Base-by-base conservation (phyloP, 2,113 vertebrate species). In the Semicossyphus pulcher region DNA sequence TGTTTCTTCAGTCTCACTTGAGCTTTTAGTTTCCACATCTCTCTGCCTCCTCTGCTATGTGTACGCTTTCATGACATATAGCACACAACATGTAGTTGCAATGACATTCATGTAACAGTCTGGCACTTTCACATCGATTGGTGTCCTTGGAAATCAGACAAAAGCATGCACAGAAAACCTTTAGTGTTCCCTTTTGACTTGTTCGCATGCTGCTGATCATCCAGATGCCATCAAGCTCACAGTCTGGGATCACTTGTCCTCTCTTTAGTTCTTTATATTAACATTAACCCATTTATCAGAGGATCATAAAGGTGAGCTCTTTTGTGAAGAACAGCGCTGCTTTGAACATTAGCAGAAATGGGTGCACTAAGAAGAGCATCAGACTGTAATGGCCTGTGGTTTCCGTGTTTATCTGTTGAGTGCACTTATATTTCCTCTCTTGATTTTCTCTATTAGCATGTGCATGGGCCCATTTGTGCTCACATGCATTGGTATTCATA, bases 401-500 rank as follows among this genome's bases (percentile, higher is more conserved):
- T 54, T 9, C 44, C 28, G 47, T 20, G 47, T 28, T 25, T 32
- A 18, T 56, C 60, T 72, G 82, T 66, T 71, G 58, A 72, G 72
- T 53, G 37, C 57, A 52, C 52, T 65, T 68, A 25, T 21, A 63
- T 29, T 59, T 80, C 54, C 49, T 37, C 58, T 70, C 51, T 54
- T 79, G 32, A 80, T 80, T 86, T 68, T 66, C 65, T 66, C 62
- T 52, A 37, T 81, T 52, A 86, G 62, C 57, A 56, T 62, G 76
- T 73, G 54, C 44, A 66, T 34, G 37, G 64, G 59, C 32, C 21
- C 48, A 53, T 79, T 82, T 63, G 42, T 80, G 39, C 48, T 61
- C 12, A 9, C 26, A 37, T 26, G 60, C 67, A 68, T 85, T 85
- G 57, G 69, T 87, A 87, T 91, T 88, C 82, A 67, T 31, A 57